Conservation (phyloP, 2,113 vertebrate species). For the Rousettus leschenaultii region DNA sequence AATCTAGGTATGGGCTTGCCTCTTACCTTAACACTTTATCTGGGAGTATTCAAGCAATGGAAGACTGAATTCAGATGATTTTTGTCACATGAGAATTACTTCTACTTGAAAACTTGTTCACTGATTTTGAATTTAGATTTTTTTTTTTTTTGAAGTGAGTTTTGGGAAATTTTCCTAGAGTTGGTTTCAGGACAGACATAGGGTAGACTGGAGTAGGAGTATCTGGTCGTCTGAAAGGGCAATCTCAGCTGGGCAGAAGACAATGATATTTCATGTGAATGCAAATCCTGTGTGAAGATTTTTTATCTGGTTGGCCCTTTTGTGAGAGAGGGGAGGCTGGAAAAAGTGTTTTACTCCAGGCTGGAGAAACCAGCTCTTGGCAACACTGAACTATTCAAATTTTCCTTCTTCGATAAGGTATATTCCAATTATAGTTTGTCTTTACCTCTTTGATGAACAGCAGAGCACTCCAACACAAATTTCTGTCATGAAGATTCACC, state of each 20-base stretch:
- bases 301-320: neutral
- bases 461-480: neutral
- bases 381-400: neutral
- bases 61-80: neutral
- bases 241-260: neutral
- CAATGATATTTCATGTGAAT: neutral
- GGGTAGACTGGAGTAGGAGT: neutral
- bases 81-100: neutral
- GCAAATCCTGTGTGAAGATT: neutral
- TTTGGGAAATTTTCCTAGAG: neutral
- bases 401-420: neutral
- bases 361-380: neutral
- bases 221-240: neutral
- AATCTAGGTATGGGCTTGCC: neutral
- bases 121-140: neutral
- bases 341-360: neutral
- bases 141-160: neutral
- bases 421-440: neutral
- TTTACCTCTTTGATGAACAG: neutral
- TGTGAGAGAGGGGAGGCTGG: neutral
- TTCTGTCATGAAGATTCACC: neutral
- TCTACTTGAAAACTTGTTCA: neutral
- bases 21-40: neutral
- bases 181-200: neutral
- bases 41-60: neutral